A percentile compares a stretch with the other conserved stretches of the same genome.
phyloP scores from a whole-genome alignment of 2,888 invertebrate species.

The Agonum fuliginosum region DNA sequence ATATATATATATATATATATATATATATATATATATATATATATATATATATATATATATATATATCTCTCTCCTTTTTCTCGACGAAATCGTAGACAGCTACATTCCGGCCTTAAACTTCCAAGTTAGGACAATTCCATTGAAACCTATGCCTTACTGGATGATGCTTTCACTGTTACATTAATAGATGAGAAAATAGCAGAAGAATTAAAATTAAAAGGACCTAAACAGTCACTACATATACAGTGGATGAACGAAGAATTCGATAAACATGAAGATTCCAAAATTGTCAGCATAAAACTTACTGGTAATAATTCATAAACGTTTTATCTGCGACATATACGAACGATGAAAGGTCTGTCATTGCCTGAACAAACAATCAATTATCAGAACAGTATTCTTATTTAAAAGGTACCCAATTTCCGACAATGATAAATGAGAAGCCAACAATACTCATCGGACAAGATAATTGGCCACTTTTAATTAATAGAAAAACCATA shows the following conservation, averaged over 20 bases:
- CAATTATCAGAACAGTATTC: neutral
- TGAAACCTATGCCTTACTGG: neutral
- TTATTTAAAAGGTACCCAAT: neutral
- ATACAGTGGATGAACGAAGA: slow-evolving; percentile 2
- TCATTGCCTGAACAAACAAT: neutral
- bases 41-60: too few species aligned
- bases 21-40: too few species aligned
- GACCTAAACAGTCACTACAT: neutral
- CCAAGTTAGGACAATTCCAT: neutral
- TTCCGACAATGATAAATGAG: neutral
- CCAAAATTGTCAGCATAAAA: neutral
- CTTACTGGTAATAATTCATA: neutral
- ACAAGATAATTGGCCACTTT: neutral
- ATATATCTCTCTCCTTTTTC: too few species aligned
- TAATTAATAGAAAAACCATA: neutral
- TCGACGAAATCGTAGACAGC: too few species aligned
- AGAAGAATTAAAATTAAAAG: neutral
- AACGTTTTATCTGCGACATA: neutral
- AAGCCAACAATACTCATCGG: neutral
- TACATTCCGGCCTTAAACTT: too few species aligned
- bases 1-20: too few species aligned
- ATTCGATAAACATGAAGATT: neutral
- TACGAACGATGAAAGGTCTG: neutral
- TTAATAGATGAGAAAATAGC: slow-evolving; percentile 14
- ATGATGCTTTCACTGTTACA: slow-evolving; percentile 3